Conservation (phyloP, 2,888 invertebrate genomes). For the Sarcophaga caerulescens region DNA sequence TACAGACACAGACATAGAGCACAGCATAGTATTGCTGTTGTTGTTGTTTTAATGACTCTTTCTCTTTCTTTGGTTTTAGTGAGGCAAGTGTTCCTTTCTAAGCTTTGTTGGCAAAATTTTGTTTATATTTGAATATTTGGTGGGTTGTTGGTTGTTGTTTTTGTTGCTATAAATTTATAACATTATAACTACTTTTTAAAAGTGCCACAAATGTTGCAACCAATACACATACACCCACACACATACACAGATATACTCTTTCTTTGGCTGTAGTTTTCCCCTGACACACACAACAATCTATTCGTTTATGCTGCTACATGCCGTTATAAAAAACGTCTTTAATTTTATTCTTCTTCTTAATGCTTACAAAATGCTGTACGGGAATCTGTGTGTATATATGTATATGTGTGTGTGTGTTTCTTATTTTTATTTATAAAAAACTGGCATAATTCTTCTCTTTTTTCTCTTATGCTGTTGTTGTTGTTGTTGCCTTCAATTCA, state of each 20-base stretch:
- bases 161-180: constrained; percentile 43
- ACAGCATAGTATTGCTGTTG: neutral
- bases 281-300: constrained; percentile 25
- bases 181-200: constrained; percentile 65
- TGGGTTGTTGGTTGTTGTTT: neutral
- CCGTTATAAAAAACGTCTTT: constrained; percentile 32
- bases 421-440: neutral
- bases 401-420: neutral
- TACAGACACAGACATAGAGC: neutral
- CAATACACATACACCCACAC: constrained; percentile 16
- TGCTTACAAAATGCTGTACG: neutral
- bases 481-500: constrained; percentile 35
- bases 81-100: neutral
- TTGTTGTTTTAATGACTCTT: no score
- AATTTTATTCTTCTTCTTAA: constrained; percentile 41
- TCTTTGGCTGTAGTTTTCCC: no score
- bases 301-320: neutral
- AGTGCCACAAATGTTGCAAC: constrained; percentile 66
- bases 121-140: constrained; percentile 42
- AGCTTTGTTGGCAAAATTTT: constrained; percentile 18
- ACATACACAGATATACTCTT: no score
- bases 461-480: constrained; percentile 27
- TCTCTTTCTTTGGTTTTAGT: no score
- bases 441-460: constrained; percentile 48
- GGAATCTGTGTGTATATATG: constrained; percentile 4